Percentiles rank a stretch among this genome's conserved stretches.
Evolutionary conservation across 2,888 invertebrate genomes (phyloP).

Genomic region (Idaea straminata): DNA sequence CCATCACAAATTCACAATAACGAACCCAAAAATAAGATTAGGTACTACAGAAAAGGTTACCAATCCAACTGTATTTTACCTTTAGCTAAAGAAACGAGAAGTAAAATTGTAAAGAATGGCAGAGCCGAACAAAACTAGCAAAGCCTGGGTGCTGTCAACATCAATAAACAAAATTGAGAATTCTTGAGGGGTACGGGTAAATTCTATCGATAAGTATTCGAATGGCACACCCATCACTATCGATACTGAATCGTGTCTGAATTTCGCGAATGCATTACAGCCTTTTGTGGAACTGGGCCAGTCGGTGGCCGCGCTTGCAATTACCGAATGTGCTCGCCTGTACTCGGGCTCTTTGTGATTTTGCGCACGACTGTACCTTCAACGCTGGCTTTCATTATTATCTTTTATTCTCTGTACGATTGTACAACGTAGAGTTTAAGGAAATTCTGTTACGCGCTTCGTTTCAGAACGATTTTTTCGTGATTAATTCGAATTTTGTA

Average conservation of each 20-base stretch:
- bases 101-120: constrained; percentile 1
- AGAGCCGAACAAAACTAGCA: not conserved
- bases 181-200: constrained; percentile 27
- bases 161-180: constrained; percentile 30
- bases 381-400: constrained; percentile 20
- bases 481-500: constrained; percentile 28
- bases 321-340: constrained; percentile 46
- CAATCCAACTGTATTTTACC: not conserved
- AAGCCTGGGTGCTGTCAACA: constrained; percentile 29
- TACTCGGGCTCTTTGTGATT: constrained; percentile 45
- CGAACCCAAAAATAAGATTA: constrained; percentile 11
- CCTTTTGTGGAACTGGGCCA: constrained; percentile 49
- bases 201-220: constrained; percentile 35
- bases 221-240: constrained; percentile 36
- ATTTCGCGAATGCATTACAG: constrained; percentile 51
- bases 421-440: constrained; percentile 35
- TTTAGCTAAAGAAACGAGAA: not conserved
- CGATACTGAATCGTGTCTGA: constrained; percentile 37
- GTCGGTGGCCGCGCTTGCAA: constrained; percentile 42
- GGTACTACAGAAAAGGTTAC: not conserved
- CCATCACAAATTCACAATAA: constrained; percentile 15
- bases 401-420: constrained; percentile 31
- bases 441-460: constrained; percentile 39
- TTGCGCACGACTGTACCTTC: constrained; percentile 36
- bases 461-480: constrained; percentile 26